Conservation (phyloP, 2,888 invertebrate species). For the Rotaria macrura region DNA sequence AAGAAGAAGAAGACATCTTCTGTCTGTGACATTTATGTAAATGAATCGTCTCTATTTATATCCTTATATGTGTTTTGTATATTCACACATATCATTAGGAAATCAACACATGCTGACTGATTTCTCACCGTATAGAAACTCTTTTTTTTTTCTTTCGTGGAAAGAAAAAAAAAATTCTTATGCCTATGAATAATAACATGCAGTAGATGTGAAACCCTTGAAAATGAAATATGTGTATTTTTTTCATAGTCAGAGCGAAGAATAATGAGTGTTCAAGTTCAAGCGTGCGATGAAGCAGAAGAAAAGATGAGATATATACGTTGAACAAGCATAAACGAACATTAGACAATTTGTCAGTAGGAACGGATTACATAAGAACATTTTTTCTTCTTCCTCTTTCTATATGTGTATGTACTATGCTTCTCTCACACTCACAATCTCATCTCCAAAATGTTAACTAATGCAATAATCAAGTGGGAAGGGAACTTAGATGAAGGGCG, state of each 20-base stretch:
- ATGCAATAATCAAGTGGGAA: constrained; percentile 18
- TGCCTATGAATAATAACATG: not conserved
- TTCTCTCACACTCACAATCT: not conserved
- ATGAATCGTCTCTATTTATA: not conserved
- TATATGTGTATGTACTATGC: not conserved
- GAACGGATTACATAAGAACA: not conserved
- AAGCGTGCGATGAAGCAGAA: not conserved
- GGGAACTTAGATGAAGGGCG: not conserved
- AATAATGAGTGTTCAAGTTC: constrained; percentile 24
- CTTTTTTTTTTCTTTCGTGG: not conserved
- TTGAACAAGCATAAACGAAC: not conserved
- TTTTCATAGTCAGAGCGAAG: not conserved
- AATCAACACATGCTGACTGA: not conserved
- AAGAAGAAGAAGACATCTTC: not conserved
- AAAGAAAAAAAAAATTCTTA: not conserved
- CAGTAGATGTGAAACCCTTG: not conserved
- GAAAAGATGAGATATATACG: not conserved
- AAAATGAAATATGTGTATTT: not conserved
- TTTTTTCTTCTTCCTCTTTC: not conserved
- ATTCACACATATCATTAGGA: not conserved
- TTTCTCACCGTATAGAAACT: not conserved
- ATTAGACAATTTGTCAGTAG: not conserved
- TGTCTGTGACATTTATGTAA: not conserved
- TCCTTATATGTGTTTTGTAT: not conserved
- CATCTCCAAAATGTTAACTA: not conserved